These are phyloP conservation scores for Sminthurinus signatus DNA, from an alignment of 1,140 invertebrate species.

Conservation along the genomic window DNA sequence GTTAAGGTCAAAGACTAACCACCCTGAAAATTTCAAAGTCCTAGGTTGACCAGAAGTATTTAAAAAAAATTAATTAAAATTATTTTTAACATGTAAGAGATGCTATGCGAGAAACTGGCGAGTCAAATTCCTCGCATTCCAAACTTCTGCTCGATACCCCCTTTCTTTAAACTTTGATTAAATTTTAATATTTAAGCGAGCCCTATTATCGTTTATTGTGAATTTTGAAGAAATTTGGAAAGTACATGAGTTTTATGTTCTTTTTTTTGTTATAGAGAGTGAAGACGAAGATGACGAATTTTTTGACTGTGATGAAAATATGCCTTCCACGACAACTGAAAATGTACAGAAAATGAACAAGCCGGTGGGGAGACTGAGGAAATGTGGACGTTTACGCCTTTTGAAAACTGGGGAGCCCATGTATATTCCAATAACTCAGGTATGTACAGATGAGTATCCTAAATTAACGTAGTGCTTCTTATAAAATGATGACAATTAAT, in stretches of 20 bases:
- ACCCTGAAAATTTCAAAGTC: too few relatives aligned
- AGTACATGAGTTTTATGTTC: conserved; percentile 4
- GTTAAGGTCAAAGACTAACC: too few relatives aligned
- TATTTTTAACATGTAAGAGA: not conserved
- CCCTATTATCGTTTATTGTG: not conserved
- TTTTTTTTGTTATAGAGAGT: conserved; percentile 20
- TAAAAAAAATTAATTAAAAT: too few relatives aligned
- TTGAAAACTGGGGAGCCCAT: conserved; percentile 63
- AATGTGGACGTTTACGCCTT: conserved; percentile 60
- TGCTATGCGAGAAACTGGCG: not conserved
- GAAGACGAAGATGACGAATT: conserved; percentile 62
- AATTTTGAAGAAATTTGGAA: not conserved
- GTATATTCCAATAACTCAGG: conserved; percentile 83
- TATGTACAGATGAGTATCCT: too few relatives aligned
- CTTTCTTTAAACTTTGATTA: conserved; percentile 5
- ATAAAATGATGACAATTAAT: too few relatives aligned
- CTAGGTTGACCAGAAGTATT: too few relatives aligned
- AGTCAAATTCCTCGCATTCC: not conserved
- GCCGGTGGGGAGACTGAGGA: conserved; percentile 64
- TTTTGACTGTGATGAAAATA: conserved; percentile 61
- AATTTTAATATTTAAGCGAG: not conserved
- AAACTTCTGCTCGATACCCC: too few relatives aligned
- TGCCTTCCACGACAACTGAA: conserved; percentile 19
- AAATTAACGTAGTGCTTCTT: too few relatives aligned
- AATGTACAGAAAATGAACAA: conserved; percentile 43